Evolutionary conservation across 2,888 invertebrate species (phyloP), one percentile per base, ranked within the genome.

Genomic region (Tetheella fluctuosa): DNA sequence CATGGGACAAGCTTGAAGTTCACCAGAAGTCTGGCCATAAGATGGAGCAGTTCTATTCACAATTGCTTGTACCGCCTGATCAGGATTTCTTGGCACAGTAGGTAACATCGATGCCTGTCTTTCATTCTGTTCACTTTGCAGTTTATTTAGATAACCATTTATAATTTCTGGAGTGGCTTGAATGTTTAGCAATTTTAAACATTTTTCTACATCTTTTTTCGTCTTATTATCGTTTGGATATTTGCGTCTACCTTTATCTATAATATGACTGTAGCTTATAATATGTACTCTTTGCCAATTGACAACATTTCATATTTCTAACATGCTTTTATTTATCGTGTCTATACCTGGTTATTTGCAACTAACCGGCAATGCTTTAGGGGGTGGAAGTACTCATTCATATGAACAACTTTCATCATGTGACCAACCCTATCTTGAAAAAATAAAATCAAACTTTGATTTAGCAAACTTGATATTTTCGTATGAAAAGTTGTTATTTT

Each of bases 191-290:
- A 34, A 20, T 25, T 55, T 55, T 7, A 55, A 20, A 23, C 55
- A 55, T 37, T 23, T 34, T 7, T 5, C 34, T 23, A 37, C 37
- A 12, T 55, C 30, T 8, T 4, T 55, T 28, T 55, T 55, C 37
- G 23, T 55, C 5, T 55, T 37, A 2, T 37, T 6, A 1, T 55
- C 23, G 37, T 37, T 55, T 0, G 64, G 48, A 15, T 58, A 30
- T 20, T 60, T 77, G 52, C 82, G 75, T 6, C 86, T 83, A 5
- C 63, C 64, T 52, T 78, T 78, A 71, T 85, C 83, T 12, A 87
- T 65, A 23, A 83, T 6, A 34, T 34, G 1, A 6, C n/a, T 10
- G 20, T 17, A 48, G 1, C 20, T n/a, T n/a, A n/a, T n/a, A n/a
- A 48, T 13, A 25, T 13, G 3, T 34, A 34, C 34, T 34, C 13